Evolutionary conservation across 2,113 vertebrate genomes (phyloP), one percentile per base, ranked within the genome.

Genomic region (Sceloporus undulatus): DNA sequence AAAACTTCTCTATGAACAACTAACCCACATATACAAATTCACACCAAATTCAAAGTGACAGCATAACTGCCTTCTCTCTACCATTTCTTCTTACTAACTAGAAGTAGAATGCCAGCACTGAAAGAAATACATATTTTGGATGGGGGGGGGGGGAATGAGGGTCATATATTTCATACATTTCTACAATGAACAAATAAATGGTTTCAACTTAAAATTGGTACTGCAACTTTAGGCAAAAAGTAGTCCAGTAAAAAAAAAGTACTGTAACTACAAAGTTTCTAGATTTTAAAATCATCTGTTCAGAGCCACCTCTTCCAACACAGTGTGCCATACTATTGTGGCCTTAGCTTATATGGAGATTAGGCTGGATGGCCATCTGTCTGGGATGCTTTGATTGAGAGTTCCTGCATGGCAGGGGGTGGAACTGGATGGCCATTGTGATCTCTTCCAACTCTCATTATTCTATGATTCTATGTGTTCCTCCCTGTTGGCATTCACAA

Each of bases 131-230:
- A 40, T 38, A 66, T 19, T 52, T 68, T 68, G 16, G 23, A 40
- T 19, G 5, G 18, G 16, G 38, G 5, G 18, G 16, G 38, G 13
- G 25, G 79, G 16, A 34, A 34, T 62, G 18, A 34, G 4, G 13
- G 52, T 25, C 21, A 34, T 48, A 84, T 84, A 73, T 84, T 68
- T 48, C 40, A 78, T 70, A 23, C 27, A 79, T 54, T 86, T 56
- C 18, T 40, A 42, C 42, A 9, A 81, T 80, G 48, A 42, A 74
- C 23, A 40, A 40, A 66, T 21, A 75, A 87, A 82, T 79, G 70
- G 25, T 13, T 87, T 62, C 25, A 62, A 87, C 27, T 82, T 75
- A 16, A 48, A 81, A 75, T 75, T 82, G 68, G 74, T 77, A 48
- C 38, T 42, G 10, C 21, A 66, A 13, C 16, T 59, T 87, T 34